Evolutionary conservation across 2,113 vertebrate genomes (phyloP), one percentile per base, ranked within the genome.

Genomic region (Onychostoma macrolepis): DNA sequence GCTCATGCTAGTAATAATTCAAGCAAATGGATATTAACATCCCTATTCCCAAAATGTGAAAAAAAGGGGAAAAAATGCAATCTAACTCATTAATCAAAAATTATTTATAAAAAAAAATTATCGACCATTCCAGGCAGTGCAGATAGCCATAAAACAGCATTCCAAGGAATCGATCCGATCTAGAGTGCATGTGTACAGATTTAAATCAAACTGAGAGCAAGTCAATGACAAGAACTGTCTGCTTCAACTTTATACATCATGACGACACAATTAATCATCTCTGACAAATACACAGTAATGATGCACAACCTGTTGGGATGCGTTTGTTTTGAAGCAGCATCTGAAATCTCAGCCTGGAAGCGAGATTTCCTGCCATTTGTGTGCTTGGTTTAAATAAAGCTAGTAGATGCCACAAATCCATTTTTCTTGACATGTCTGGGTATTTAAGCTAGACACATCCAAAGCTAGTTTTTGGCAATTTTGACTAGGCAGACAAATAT

Each of bases 141-240:
- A 43, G 38, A 38, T 84, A 28, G 36, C 21, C 50, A 80, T 81
- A 81, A 81, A 81, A 56, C 21, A 82, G 48, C 30, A 13, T 24
- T 67, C 33, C 21, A 26, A 69, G 43, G 80, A 67, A 88, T 58
- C 30, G 77, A 81, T 88, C 30, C 11, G 6, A 50, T 85, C 72
- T 63, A 56, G 69, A 67, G 77, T 30, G 19, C 83, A 85, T 61
- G 36, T 75, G 72, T 48, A 24, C 50, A 48, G 87, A 80, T 58
- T 87, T 84, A 58, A 87, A 85, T 87, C 63, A 87, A 43, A 76
- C 50, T 30, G 19, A 76, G 56, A 61, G 53, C 38, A 63, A 85
- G 71, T 65, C 84, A 78, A 85, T 78, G 74, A 81, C 38, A 63
- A 21, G 41, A 77, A 74, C 61, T 21, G 45, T 69, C 86, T 79